phyloP scores from a whole-genome alignment of 2,888 invertebrate genomes.

The Agrotis puta region DNA sequence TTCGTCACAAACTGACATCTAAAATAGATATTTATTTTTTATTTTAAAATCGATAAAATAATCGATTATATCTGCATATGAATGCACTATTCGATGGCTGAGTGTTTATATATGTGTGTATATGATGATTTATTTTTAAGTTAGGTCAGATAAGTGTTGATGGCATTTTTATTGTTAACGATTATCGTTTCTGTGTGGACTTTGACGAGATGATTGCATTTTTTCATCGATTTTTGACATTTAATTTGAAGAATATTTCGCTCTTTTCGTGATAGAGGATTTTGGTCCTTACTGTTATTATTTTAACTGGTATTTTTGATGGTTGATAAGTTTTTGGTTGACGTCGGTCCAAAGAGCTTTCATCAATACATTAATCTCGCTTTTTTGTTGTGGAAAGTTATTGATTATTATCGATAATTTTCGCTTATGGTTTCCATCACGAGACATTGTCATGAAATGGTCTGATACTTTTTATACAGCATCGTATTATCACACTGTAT shows the following conservation, averaged over 20 bases:
- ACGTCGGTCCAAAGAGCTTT: conserved; percentile 44
- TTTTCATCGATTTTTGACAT: conserved; percentile 59
- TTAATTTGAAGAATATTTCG: conserved; percentile 51
- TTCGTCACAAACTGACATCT: conserved; percentile 38
- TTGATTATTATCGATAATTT: conserved; percentile 62
- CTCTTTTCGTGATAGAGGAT: conserved; percentile 18
- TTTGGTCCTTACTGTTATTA: conserved; percentile 16
- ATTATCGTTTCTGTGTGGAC: conserved; percentile 45
- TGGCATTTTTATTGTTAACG: conserved; percentile 58
- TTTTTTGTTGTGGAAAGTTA: conserved; percentile 58
- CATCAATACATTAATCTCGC: conserved; percentile 50
- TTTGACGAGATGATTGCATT: conserved; percentile 55
- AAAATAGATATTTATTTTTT: conserved; percentile 21
- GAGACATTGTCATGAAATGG: conserved; percentile 34
- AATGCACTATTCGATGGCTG: conserved; percentile 30
- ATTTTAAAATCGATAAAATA: conserved; percentile 26
- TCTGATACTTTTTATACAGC: conserved; percentile 22
- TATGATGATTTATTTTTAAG: conserved; percentile 22
- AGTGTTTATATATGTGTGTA: conserved; percentile 12
- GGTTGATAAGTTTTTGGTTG: not conserved
- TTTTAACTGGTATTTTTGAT: conserved; percentile 13
- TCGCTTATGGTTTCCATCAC: conserved; percentile 52
- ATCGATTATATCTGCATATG: conserved; percentile 52
- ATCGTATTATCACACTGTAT: conserved; percentile 8
- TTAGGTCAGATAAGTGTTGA: conserved; percentile 20